phyloP scores from a whole-genome alignment of 2,888 invertebrate species.

The Sepioteuthis lessoniana region DNA sequence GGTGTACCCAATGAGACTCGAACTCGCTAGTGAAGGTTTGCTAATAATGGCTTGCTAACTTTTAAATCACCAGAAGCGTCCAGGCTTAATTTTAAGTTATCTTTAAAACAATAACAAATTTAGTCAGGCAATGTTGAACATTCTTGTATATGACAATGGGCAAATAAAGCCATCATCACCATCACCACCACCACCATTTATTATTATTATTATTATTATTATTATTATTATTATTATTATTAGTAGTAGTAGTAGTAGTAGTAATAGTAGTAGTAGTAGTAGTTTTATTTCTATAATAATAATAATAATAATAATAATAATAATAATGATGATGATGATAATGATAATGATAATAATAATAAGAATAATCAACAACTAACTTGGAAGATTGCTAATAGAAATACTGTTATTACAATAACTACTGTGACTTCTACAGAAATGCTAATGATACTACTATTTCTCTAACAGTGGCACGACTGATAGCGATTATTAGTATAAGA shows the following conservation, averaged over 20 bases:
- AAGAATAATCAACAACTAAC: background rate
- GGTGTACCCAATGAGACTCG: no score
- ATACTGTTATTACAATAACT: background rate
- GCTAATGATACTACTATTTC: background rate
- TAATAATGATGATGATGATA: no score
- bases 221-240: background rate
- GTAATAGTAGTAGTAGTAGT: no score
- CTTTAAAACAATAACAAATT: background rate
- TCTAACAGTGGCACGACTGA: background rate
- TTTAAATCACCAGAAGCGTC: no score
- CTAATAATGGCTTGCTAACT: no score
- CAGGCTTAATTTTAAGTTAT: background rate
- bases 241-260: no score
- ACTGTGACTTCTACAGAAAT: background rate
- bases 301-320: no score
- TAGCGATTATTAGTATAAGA: background rate
- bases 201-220: background rate
- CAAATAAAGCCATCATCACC: background rate
- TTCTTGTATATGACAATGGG: background rate
- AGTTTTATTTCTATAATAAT: no score
- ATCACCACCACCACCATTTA: background rate
- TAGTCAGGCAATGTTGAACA: background rate
- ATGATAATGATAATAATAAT: no score
- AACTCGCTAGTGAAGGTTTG: no score
- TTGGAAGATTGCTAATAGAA: background rate